These are phyloP conservation scores for Camponotus floridanus DNA, from an alignment of 1,140 invertebrate species.

Conservation along the genomic window DNA sequence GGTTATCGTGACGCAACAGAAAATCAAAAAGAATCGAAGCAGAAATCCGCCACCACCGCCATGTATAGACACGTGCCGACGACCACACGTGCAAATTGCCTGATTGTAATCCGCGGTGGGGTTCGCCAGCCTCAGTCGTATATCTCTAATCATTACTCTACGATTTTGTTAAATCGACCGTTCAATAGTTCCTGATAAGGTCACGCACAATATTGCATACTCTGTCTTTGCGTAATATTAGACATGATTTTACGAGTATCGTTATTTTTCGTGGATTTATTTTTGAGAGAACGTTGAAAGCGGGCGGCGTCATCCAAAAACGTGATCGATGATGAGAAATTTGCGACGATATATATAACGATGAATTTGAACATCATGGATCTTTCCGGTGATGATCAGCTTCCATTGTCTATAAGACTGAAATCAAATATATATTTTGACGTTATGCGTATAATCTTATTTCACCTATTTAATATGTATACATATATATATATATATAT, in stretches of 20 bases:
- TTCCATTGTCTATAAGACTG: constrained; percentile 25
- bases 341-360: background rate
- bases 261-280: background rate
- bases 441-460: background rate
- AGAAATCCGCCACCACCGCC: constrained; percentile 24
- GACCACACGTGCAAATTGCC: constrained; percentile 31
- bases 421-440: constrained; percentile 25
- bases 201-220: constrained; percentile 12
- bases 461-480: too few relatives aligned
- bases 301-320: background rate
- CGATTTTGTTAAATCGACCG: constrained; percentile 51
- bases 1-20: constrained; percentile 67
- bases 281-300: background rate
- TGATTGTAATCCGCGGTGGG: constrained; percentile 46
- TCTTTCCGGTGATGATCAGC: background rate
- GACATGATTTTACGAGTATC: background rate
- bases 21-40: constrained; percentile 64
- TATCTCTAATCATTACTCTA: constrained; percentile 63
- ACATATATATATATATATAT: too few relatives aligned
- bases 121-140: constrained; percentile 36
- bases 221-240: background rate
- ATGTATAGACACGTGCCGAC: background rate
- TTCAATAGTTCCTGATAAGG: constrained; percentile 51
- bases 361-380: constrained; percentile 30
- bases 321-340: constrained; percentile 17